These are phyloP conservation scores for Habroteleia sp. DNA, from an alignment of 2,888 invertebrate genomes.

Conservation along the genomic window DNA sequence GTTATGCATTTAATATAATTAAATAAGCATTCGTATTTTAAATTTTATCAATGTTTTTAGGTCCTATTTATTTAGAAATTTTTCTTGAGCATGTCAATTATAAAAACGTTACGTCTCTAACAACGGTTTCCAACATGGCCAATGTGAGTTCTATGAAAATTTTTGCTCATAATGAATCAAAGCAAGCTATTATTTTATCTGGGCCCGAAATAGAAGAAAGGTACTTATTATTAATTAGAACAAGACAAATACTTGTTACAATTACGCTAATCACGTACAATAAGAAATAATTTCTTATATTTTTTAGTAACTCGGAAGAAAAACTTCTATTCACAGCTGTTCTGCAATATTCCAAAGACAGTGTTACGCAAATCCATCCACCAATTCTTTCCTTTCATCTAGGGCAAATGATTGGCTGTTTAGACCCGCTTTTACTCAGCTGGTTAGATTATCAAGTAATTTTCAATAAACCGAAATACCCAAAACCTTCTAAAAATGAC, in stretches of 20 bases:
- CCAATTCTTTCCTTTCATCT: conserved; percentile 82
- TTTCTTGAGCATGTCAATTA: conserved; percentile 83
- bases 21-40: background rate
- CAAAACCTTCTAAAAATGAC: conserved; percentile 63
- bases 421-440: conserved; percentile 85
- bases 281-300: background rate
- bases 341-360: conserved; percentile 75
- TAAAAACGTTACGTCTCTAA: conserved; percentile 72
- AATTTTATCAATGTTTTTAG: conserved; percentile 76
- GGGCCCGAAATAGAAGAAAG: conserved; percentile 81
- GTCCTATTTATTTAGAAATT: conserved; percentile 84
- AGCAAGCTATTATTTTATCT: conserved; percentile 83
- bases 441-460: conserved; percentile 84
- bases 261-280: too few relatives aligned
- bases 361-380: conserved; percentile 79
- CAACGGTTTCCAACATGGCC: conserved; percentile 79
- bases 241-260: too few relatives aligned
- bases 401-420: conserved; percentile 82
- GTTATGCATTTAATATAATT: conserved; percentile 12
- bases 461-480: conserved; percentile 70
- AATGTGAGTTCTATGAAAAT: conserved; percentile 81
- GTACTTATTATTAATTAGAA: conserved; percentile 61
- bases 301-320: conserved; percentile 66
- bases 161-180: conserved; percentile 82
- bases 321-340: conserved; percentile 72